Evolutionary conservation across 2,113 vertebrate species (phyloP).

Genomic region (Ceyx melanurus): DNA sequence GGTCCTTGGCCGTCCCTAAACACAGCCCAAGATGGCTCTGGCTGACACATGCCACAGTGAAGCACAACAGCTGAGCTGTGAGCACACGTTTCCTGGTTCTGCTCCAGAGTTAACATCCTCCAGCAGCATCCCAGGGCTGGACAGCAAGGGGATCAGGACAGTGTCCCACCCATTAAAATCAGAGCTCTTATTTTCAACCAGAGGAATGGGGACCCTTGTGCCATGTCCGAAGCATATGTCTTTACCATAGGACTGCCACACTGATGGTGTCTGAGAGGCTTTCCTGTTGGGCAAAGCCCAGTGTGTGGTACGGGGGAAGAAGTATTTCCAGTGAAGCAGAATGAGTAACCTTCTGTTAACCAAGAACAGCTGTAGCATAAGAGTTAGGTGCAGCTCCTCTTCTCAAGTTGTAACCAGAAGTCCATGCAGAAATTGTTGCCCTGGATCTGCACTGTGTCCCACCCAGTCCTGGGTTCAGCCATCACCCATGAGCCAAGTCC

Average conservation of each 20-base stretch:
- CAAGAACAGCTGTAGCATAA: not conserved
- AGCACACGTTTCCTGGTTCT: not conserved
- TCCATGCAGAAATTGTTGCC: not conserved
- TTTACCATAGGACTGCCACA: not conserved
- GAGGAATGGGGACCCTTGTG: not conserved
- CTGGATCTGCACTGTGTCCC: fast-evolving
- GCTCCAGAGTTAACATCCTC: not conserved
- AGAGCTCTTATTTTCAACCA: not conserved
- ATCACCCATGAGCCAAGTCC: fast-evolving
- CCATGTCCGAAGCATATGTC: not conserved
- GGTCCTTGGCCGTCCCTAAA: not conserved
- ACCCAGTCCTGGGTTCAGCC: not conserved
- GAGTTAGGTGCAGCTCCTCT: not conserved
- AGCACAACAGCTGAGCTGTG: not conserved
- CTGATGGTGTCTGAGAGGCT: not conserved
- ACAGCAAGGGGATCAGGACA: not conserved
- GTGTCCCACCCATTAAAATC: not conserved
- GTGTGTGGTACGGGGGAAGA: not conserved
- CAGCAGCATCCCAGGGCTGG: not conserved
- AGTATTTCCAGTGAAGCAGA: not conserved
- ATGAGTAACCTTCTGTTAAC: not conserved
- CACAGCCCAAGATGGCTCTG: fast-evolving
- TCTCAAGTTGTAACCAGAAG: not conserved
- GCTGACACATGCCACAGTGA: not conserved
- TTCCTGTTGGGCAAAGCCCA: not conserved